Conservation (phyloP, 2,888 invertebrate genomes). For the Acrobasis consociella region DNA sequence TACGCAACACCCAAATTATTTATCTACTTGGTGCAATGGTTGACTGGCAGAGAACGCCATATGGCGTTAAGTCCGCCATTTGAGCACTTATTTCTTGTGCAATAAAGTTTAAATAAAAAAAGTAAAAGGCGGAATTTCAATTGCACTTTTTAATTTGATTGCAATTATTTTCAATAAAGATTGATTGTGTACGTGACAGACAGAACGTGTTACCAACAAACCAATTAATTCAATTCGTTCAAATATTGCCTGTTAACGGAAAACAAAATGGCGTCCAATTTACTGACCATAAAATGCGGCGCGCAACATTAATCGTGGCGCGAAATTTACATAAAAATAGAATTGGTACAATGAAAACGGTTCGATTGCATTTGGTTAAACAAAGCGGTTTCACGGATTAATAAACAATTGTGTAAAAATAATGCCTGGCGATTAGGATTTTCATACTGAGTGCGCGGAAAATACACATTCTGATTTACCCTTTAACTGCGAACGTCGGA, state of each 20-base stretch:
- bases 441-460: too few relatives aligned
- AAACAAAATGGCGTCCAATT: constrained; percentile 1
- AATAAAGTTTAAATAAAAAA: too few relatives aligned
- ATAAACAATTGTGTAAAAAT: neutral
- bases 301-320: neutral
- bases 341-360: neutral
- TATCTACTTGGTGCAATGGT: too few relatives aligned
- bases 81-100: too few relatives aligned
- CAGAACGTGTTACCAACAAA: neutral
- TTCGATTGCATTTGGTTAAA: neutral
- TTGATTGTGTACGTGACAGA: neutral
- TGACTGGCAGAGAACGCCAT: too few relatives aligned
- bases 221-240: neutral
- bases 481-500: too few relatives aligned
- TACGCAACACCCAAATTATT: too few relatives aligned
- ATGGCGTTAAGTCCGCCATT: too few relatives aligned
- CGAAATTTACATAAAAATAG: neutral
- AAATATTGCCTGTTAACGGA: neutral
- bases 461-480: too few relatives aligned
- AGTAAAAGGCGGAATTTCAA: too few relatives aligned
- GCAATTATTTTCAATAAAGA: too few relatives aligned
- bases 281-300: neutral
- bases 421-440: neutral
- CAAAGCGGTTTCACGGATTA: neutral
- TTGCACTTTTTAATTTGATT: too few relatives aligned